phyloP scores from a whole-genome alignment of 2,797 vertebrate species.

The Basileuterus tristriatus region DNA sequence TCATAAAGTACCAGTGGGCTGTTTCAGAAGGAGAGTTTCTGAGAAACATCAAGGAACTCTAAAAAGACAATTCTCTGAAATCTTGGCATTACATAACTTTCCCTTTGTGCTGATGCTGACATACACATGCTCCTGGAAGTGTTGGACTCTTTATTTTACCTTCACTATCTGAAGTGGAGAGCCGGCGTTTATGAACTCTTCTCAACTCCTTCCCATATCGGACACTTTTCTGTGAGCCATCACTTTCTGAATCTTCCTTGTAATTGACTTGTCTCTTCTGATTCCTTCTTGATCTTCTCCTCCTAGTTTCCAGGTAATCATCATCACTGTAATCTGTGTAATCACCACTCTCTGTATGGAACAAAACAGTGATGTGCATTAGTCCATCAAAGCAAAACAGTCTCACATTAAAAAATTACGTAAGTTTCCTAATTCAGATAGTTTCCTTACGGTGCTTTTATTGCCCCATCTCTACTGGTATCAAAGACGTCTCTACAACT shows the following conservation, averaged over 20 bases:
- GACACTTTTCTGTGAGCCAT: conserved; percentile 83
- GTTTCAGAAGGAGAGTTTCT: not conserved
- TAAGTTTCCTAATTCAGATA: not conserved
- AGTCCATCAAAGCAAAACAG: not conserved
- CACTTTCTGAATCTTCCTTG: conserved; percentile 94
- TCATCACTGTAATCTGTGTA: conserved; percentile 91
- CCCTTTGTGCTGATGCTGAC: not conserved
- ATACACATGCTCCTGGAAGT: not conserved
- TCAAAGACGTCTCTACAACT: not conserved
- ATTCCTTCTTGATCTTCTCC: conserved; percentile 89
- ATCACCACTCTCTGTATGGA: conserved; percentile 79
- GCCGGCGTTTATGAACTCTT: conserved; percentile 83
- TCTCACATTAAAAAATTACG: not conserved
- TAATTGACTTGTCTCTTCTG: conserved; percentile 95
- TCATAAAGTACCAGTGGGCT: not conserved
- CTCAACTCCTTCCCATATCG: conserved; percentile 76
- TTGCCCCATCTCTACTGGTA: not conserved
- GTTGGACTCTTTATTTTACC: conserved; percentile 71
- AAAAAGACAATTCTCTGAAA: not conserved
- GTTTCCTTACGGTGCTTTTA: not conserved
- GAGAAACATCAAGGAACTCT: not conserved
- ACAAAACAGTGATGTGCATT: not conserved
- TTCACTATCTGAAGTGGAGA: conserved; percentile 93
- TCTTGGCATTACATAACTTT: not conserved
- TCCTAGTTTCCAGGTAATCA: conserved; percentile 85